Conservation (phyloP, 2,797 vertebrate species). For the Balearica regulorum region DNA sequence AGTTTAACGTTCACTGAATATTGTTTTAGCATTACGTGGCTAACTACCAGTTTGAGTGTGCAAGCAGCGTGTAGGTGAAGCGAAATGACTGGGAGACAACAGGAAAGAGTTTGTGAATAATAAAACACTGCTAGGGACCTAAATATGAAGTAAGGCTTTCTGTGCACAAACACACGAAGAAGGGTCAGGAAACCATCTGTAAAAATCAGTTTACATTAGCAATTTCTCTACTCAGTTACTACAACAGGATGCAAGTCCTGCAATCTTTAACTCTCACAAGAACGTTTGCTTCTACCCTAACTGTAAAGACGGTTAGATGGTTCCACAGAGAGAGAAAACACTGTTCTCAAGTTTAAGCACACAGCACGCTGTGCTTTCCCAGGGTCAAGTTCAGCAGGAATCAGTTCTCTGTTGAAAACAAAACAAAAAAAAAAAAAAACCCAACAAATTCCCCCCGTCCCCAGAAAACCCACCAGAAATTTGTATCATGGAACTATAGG, state of each 20-base stretch:
- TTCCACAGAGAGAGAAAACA: neutral
- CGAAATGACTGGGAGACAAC: neutral
- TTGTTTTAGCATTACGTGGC: neutral
- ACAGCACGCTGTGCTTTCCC: neutral
- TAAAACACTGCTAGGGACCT: neutral
- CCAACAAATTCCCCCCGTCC: too few relatives aligned
- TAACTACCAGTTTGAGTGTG: neutral
- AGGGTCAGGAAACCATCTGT: neutral
- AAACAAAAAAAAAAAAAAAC: too few relatives aligned
- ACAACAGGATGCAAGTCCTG: neutral
- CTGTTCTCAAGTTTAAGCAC: neutral
- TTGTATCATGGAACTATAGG: neutral
- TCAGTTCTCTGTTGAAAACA: neutral
- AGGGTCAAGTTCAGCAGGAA: neutral
- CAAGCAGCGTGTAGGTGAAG: neutral
- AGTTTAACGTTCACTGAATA: neutral
- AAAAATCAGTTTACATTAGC: neutral
- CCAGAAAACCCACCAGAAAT: neutral
- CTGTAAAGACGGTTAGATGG: neutral
- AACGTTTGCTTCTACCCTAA: neutral
- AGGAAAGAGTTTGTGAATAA: neutral
- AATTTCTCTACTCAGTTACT: neutral
- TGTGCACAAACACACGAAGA: neutral
- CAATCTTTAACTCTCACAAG: neutral
- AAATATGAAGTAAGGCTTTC: neutral